Conservation (phyloP, 2,888 invertebrate species). For the Chrysolina americana region DNA sequence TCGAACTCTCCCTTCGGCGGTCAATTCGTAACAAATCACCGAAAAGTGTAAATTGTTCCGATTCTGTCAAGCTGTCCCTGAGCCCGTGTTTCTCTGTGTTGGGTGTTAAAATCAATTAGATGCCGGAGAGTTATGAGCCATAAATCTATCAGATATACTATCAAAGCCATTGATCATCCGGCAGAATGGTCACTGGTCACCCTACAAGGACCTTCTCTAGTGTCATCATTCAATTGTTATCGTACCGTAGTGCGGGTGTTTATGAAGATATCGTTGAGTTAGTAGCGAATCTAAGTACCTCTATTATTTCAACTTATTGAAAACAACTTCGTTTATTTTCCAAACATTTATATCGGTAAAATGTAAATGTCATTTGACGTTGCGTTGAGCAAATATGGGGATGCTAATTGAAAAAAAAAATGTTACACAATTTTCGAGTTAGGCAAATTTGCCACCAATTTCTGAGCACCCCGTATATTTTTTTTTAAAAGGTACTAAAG, state of each 20-base stretch:
- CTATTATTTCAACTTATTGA: not conserved
- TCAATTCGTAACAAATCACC: slow-evolving; percentile 33
- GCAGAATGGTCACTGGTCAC: slow-evolving; percentile 31
- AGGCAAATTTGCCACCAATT: too few relatives aligned
- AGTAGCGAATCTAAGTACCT: not conserved
- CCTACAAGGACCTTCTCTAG: slow-evolving; percentile 27
- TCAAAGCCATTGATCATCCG: slow-evolving; percentile 47
- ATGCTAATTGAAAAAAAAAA: too few relatives aligned
- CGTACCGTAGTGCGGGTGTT: slow-evolving; percentile 24
- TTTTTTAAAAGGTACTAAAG: too few relatives aligned
- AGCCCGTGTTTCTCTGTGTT: slow-evolving; percentile 44
- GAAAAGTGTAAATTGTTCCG: slow-evolving; percentile 43
- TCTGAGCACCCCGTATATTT: too few relatives aligned
- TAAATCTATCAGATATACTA: slow-evolving; percentile 53
- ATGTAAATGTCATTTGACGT: too few relatives aligned
- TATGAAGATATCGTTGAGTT: slow-evolving; percentile 23
- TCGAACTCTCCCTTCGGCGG: slow-evolving; percentile 11
- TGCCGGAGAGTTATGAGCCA: slow-evolving; percentile 50
- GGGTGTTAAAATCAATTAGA: slow-evolving; percentile 53
- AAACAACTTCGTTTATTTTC: too few relatives aligned
- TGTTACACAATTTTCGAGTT: too few relatives aligned
- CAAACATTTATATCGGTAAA: too few relatives aligned
- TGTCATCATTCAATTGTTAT: slow-evolving; percentile 38
- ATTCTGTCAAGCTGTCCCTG: slow-evolving; percentile 38
- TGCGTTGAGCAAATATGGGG: too few relatives aligned